Percentiles rank a stretch among this genome's conserved stretches.
Conservation (phyloP, 30 jellyfish, hydroid and myxozoan genomes). For the Morbakka virulenta region DNA sequence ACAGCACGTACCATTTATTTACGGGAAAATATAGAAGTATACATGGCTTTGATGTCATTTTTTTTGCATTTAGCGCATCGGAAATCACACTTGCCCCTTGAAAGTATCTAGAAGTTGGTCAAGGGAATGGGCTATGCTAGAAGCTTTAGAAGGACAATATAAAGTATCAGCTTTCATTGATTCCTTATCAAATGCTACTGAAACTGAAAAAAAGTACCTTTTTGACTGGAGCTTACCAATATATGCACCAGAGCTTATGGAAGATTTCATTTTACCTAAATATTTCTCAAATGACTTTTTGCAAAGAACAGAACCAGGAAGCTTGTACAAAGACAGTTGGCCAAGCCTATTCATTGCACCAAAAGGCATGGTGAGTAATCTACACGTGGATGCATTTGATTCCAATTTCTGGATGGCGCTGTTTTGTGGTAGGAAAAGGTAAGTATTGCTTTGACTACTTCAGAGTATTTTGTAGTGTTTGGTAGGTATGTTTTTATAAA, state of each 20-base stretch:
- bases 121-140: not conserved
- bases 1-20: too few species aligned
- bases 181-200: not conserved
- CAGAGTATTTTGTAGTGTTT: too few species aligned
- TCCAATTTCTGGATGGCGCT: slow-evolving; percentile 10
- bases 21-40: too few species aligned
- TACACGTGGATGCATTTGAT: slow-evolving; percentile 7
- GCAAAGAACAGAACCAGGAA: not conserved
- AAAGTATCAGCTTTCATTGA: not conserved
- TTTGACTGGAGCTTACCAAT: slow-evolving; percentile 7
- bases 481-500: too few species aligned
- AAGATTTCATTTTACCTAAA: not conserved
- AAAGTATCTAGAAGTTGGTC: not conserved
- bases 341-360: slow-evolving; percentile 8
- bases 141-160: not conserved
- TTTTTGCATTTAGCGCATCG: too few species aligned
- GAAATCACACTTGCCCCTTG: not conserved
- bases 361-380: not conserved
- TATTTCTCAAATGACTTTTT: not conserved
- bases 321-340: slow-evolving; percentile 2
- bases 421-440: slow-evolving; percentile 1
- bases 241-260: not conserved
- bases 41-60: too few species aligned
- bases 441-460: not conserved
- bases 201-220: not conserved